phyloP scores from a whole-genome alignment of 2,113 vertebrate species.

The Xiphorhynchus elegans region DNA sequence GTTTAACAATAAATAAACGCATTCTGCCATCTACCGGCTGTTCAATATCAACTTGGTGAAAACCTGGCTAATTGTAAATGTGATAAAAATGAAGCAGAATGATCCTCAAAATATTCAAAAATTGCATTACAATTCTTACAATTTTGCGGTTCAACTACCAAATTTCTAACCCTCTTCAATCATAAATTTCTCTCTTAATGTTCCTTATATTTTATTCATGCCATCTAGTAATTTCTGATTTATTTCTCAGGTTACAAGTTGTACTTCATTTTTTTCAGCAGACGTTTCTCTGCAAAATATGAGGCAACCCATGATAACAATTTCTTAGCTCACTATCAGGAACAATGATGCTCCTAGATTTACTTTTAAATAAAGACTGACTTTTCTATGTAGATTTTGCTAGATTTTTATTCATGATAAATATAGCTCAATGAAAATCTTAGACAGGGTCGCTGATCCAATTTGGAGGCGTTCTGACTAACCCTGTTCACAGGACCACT shows the following conservation, averaged over 20 bases:
- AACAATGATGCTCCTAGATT: not conserved
- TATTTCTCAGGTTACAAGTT: not conserved
- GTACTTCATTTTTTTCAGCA: not conserved
- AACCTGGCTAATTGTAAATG: not conserved
- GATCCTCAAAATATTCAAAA: not conserved
- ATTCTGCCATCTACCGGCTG: slow-evolving; percentile 26
- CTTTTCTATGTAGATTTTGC: not conserved
- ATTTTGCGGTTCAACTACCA: not conserved
- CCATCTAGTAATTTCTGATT: not conserved
- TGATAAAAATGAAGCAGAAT: not conserved
- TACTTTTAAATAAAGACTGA: not conserved
- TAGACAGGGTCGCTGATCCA: not conserved
- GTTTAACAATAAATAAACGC: not conserved
- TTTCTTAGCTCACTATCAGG: not conserved
- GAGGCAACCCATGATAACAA: not conserved
- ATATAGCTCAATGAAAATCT: not conserved
- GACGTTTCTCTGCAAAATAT: not conserved
- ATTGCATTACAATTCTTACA: not conserved
- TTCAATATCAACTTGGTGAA: not conserved
- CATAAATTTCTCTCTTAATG: not conserved
- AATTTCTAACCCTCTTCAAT: not conserved
- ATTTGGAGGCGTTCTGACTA: not conserved
- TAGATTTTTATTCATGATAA: not conserved
- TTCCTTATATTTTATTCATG: not conserved
- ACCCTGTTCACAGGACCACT: not conserved